phyloP scores from a whole-genome alignment of 2,113 vertebrate genomes.

The Hippocampus abdominalis region DNA sequence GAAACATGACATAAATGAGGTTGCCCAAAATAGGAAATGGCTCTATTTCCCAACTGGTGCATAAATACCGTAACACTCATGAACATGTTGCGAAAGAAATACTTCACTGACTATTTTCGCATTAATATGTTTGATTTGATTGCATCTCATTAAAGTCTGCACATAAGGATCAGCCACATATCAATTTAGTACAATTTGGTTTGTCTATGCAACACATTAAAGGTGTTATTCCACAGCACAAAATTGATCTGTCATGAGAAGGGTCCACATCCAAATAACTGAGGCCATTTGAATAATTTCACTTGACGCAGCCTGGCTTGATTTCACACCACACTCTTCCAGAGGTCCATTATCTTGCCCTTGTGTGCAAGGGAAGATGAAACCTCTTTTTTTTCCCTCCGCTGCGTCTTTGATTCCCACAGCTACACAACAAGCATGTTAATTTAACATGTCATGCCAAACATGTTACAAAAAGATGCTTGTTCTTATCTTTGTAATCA shows the following conservation, averaged over 20 bases:
- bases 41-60: no score
- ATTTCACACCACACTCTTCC: constrained; percentile 48
- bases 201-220: constrained; percentile 36
- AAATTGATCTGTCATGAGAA: constrained; percentile 20
- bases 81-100: no score
- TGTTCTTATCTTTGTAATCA: constrained; percentile 94
- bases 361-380: constrained; percentile 44
- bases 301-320: constrained; percentile 35
- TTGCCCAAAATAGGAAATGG: no score
- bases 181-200: background rate
- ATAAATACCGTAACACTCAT: no score
- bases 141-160: background rate
- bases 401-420: constrained; percentile 39
- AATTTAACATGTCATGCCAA: constrained; percentile 83
- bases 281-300: constrained; percentile 57
- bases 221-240: constrained; percentile 22
- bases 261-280: constrained; percentile 21
- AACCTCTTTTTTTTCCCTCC: constrained; percentile 32
- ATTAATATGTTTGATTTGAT: background rate
- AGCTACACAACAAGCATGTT: constrained; percentile 68
- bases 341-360: constrained; percentile 46
- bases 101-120: background rate
- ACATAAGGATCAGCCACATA: background rate
- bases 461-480: constrained; percentile 78
- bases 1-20: no score